Conservation (phyloP, 2,888 invertebrate genomes). For the Leucania comma region DNA sequence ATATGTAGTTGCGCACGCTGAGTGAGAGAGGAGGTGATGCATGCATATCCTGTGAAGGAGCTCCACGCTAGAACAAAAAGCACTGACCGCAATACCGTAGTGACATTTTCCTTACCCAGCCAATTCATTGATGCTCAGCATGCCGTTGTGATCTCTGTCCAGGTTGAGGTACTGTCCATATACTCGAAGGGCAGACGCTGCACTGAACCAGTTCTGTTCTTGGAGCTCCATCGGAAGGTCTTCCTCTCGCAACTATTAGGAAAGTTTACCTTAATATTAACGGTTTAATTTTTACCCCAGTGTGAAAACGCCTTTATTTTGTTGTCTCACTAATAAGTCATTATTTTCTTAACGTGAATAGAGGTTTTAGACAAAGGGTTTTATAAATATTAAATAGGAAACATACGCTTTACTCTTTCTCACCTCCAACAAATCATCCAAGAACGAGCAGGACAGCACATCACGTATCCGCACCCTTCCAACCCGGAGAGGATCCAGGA, state of each 20-base stretch:
- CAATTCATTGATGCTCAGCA: slow-evolving; percentile 97
- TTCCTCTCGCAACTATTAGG: slow-evolving; percentile 94
- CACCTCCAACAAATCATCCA: slow-evolving; percentile 97
- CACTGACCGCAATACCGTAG: no score
- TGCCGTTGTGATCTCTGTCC: slow-evolving; percentile 98
- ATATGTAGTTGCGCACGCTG: no score
- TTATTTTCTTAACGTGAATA: no score
- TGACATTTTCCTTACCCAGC: slow-evolving; percentile 92
- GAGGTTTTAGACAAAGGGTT: no score
- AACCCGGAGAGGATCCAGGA: slow-evolving; percentile 96
- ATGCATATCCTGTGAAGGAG: no score
- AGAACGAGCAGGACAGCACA: slow-evolving; percentile 97
- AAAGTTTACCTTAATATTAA: no score
- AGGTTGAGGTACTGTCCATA: slow-evolving; percentile 98
- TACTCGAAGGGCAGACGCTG: slow-evolving; percentile 96
- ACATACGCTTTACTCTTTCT: slow-evolving; percentile 43
- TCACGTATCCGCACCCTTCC: slow-evolving; percentile 97
- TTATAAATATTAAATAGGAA: no score
- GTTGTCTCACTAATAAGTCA: no score
- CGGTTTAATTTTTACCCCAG: no score
- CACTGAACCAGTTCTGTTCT: slow-evolving; percentile 98
- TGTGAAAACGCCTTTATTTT: no score
- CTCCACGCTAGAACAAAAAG: no score
- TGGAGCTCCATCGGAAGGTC: slow-evolving; percentile 95
- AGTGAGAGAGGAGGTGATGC: no score